Base-by-base conservation (phyloP, 1,140 invertebrate genomes). In the Drosophila erecta region DNA sequence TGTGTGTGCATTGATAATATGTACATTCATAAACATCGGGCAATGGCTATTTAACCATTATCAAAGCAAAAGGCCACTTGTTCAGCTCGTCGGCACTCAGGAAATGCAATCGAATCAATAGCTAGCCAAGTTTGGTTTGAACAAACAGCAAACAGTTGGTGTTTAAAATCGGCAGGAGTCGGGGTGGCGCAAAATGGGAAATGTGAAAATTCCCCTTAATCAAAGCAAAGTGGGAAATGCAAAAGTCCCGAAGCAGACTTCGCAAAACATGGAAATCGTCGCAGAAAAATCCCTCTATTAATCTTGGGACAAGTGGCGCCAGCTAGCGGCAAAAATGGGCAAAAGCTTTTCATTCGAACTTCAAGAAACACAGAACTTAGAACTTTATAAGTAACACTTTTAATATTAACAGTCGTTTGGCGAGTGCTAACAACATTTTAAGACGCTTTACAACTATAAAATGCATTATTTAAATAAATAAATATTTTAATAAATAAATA, bases 31-130 rank as follows among this genome's bases (percentile, higher is more conserved):
- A 70, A 69, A 22, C 47, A 67, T 24, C 47, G 24, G 47, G 47
- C 47, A 30, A 6, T 33, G 27, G 47, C 47, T 50, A 33, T 50
- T 33, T 50, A 15, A n/a, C 47, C 49, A 51, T 35, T 51, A 51
- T 51, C 49, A 51, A 51, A 51, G 49, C 49, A 51, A 35, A 20
- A 35, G 30, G 30, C 30, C 49, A 35, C 49, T 51, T 51, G 49
- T 30, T 56, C 53, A 20, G 44, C 17, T 41, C 15, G 27, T 10
- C 22, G 60, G 69, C 54, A 72, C 51, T 44, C 46, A 40, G 67
- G 38, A 46, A 37, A 72, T 59, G 44, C 59, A 59, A 33, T 27
- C 66, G 46, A 72, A 72, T 72, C 66, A 70, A 70, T 70, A 70
- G 46, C 41, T 33, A 10, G 49, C 64, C 60, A 57, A 69, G 41